Evolutionary conservation across 2,888 invertebrate species (phyloP), one percentile per base, ranked within the genome.

Genomic region (Unio pictorum): DNA sequence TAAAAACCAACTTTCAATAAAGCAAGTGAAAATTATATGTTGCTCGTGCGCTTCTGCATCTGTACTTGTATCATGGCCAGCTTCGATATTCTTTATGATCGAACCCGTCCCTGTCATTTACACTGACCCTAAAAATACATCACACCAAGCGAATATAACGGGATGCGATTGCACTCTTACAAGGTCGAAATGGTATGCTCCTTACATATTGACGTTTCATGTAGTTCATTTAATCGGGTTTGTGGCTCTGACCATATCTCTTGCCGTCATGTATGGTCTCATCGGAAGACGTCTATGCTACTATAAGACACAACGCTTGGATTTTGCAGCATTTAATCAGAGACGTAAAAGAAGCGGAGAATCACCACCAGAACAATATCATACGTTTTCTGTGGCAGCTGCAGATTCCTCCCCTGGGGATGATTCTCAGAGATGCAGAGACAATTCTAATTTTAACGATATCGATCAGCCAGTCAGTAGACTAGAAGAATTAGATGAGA

Each of bases 91-190:
- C 23, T 23, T 23, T 23, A 23, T 23, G 23, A 23, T 23, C 23
- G 23, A 79, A 34, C 67, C 77, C n/a, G 79, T 81, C 3, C 45
- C 3, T 45, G 45, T 45, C 8, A 45, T 45, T 45, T 45, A 45
- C 45, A 45, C 45, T 0, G 3, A 15, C 15, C 45, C 15, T 3
- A 45, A 3, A 4, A 45, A 45, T 45, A 4, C 45, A 3, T 3
- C 45, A 45, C 45, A 15, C 0, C 11, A 45, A 18, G 8, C 72
- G 1, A 69, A 67, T 4, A 61, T 84, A 1, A 59, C 64, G 1
- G 84, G 84, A 0, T 72, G 66, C 3, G 84, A 84, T 68, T 86
- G 86, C 63, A 82, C 83, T 18, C 73, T 77, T 5, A 73, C 75
- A 17, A 75, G 82, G 63, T 68, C 67, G 7, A 64, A 72, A 11